A percentile compares a stretch with the other conserved stretches of the same genome.
These are phyloP conservation scores for Serranus cabrilla DNA, from an alignment of 2,797 vertebrate species.

Conservation along the genomic window DNA sequence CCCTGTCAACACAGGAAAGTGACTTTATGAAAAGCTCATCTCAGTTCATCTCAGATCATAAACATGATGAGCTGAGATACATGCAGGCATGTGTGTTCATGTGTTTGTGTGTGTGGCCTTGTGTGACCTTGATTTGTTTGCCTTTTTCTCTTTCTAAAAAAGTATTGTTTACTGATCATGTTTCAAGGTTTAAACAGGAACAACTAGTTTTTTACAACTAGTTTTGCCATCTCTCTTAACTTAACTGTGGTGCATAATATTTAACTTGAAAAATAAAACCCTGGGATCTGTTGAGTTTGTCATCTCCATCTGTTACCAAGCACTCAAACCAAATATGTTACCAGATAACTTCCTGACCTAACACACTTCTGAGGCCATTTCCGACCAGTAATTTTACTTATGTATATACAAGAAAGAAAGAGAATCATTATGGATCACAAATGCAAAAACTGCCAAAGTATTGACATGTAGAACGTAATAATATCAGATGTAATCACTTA, in stretches of 20 bases:
- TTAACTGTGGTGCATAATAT: conserved; percentile 44
- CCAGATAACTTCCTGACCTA: not conserved
- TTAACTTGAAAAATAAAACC: conserved; percentile 42
- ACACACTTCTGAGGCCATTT: not conserved
- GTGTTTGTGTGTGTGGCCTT: not conserved
- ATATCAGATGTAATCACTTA: not conserved
- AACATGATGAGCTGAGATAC: conserved; percentile 1
- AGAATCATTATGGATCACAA: not conserved
- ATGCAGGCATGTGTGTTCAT: not conserved
- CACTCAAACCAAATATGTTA: conserved; percentile 14
- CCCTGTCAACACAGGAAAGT: too few species aligned
- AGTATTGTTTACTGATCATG: conserved; percentile 48
- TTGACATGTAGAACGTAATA: not conserved
- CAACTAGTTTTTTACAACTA: conserved; percentile 44
- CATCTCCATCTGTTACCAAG: not conserved
- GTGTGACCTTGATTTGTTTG: conserved; percentile 31
- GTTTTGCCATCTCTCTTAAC: conserved; percentile 43
- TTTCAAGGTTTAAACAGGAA: conserved; percentile 59
- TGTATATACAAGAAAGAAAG: not conserved
- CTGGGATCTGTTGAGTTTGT: conserved; percentile 8
- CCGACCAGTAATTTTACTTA: not conserved
- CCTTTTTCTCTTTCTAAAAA: conserved; percentile 15
- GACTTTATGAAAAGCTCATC: too few species aligned
- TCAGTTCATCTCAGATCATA: not conserved
- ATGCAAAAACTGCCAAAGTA: not conserved